Conservation (phyloP, 2,888 invertebrate genomes). For the Aphidius colemani region DNA sequence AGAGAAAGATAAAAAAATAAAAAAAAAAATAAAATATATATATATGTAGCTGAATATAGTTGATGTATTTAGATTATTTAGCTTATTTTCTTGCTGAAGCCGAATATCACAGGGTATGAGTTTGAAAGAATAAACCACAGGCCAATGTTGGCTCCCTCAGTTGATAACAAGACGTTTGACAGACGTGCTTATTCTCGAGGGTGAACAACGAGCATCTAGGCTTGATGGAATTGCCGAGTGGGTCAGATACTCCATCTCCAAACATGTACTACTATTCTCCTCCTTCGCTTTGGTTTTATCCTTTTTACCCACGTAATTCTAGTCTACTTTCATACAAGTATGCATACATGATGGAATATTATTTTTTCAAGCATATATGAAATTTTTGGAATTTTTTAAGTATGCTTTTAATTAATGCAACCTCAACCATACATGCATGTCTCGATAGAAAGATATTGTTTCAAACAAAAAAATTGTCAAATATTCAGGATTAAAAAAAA, state of each 20-base stretch:
- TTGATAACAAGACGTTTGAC: slow-evolving; percentile 56
- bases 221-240: slow-evolving; percentile 48
- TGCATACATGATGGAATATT: too few species aligned
- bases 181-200: slow-evolving; percentile 56
- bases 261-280: slow-evolving; percentile 10
- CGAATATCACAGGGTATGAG: slow-evolving; percentile 32
- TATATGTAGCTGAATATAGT: too few species aligned
- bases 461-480: too few species aligned
- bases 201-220: slow-evolving; percentile 37
- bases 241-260: slow-evolving; percentile 39
- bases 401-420: too few species aligned
- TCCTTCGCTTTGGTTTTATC: neutral
- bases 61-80: slow-evolving; percentile 41
- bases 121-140: slow-evolving; percentile 37
- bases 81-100: slow-evolving; percentile 46
- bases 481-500: too few species aligned
- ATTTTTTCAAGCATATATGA: too few species aligned
- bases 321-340: too few species aligned
- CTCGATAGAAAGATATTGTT: too few species aligned
- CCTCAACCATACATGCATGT: too few species aligned
- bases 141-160: slow-evolving; percentile 35
- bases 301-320: too few species aligned
- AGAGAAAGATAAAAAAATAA: neutral
- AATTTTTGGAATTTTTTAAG: too few species aligned
- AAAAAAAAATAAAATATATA: neutral